These are phyloP conservation scores for Byasa hedistus DNA, from an alignment of 2,888 invertebrate genomes.

Conservation along the genomic window DNA sequence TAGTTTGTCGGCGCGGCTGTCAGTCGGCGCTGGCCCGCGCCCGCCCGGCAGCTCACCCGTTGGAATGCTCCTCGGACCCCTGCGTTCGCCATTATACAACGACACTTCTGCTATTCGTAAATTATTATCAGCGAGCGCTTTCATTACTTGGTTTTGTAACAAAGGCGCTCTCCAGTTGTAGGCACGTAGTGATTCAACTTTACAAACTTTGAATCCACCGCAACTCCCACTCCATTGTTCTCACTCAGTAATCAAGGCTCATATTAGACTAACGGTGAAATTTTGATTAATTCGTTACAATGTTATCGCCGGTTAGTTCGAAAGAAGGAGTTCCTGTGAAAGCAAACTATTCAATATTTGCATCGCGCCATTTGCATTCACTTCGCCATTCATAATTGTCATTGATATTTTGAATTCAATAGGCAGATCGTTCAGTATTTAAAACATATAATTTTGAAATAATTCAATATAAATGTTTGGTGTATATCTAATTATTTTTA, in stretches of 20 bases:
- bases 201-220: slow-evolving; percentile 65
- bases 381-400: slow-evolving; percentile 17
- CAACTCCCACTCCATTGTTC: slow-evolving; percentile 70
- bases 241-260: slow-evolving; percentile 66
- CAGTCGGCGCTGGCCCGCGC: slow-evolving; percentile 72
- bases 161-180: slow-evolving; percentile 74
- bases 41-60: slow-evolving; percentile 58
- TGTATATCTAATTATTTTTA: no score
- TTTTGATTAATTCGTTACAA: slow-evolving; percentile 77
- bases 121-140: slow-evolving; percentile 78
- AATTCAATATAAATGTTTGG: no score
- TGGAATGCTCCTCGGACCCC: slow-evolving; percentile 73
- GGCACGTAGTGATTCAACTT: slow-evolving; percentile 69
- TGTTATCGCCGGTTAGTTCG: slow-evolving; percentile 63
- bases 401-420: slow-evolving; percentile 22
- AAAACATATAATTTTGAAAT: background rate
- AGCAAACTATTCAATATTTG: slow-evolving; percentile 57
- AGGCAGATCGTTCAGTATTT: background rate
- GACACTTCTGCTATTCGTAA: slow-evolving; percentile 80
- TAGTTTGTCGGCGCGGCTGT: slow-evolving; percentile 76
- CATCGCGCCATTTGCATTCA: slow-evolving; percentile 37
- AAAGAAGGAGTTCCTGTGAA: slow-evolving; percentile 60
- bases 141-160: slow-evolving; percentile 75
- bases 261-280: slow-evolving; percentile 76
- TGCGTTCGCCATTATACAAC: slow-evolving; percentile 71